phyloP scores from a whole-genome alignment of 2,888 invertebrate species.

The Caenorhabditis panamensis region DNA sequence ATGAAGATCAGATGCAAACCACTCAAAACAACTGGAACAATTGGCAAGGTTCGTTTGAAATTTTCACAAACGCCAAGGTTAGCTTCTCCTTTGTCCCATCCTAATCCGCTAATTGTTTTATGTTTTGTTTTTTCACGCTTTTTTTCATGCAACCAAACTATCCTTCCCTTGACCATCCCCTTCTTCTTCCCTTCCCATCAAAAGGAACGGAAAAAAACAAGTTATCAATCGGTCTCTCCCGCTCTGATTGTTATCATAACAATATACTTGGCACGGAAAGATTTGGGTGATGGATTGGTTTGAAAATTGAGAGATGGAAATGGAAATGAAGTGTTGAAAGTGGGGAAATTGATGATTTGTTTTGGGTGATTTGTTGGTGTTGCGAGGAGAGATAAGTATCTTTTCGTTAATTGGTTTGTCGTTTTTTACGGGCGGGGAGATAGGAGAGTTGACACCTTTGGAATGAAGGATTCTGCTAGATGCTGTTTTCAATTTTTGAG shows the following conservation, averaged over 20 bases:
- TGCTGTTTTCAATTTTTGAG: no score
- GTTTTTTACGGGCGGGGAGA: no score
- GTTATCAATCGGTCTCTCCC: conserved; percentile 23
- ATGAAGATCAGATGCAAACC: not conserved
- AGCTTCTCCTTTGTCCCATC: conserved; percentile 1
- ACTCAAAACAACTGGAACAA: no score
- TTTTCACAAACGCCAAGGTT: no score
- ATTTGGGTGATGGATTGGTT: conserved; percentile 2
- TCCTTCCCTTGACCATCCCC: not conserved
- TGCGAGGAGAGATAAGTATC: not conserved
- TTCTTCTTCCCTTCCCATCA: not conserved
- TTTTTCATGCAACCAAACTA: no score
- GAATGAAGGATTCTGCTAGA: no score
- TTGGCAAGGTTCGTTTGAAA: conserved; percentile 31
- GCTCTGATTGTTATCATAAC: conserved; percentile 39
- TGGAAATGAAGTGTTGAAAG: not conserved
- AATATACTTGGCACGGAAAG: conserved; percentile 29
- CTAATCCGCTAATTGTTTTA: no score
- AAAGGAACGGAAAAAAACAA: conserved; percentile 33
- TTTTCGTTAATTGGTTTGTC: no score
- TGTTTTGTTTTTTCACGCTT: no score
- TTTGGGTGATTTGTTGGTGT: not conserved
- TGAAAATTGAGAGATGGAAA: not conserved
- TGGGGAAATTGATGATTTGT: not conserved
- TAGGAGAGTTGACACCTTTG: no score